Base-by-base conservation (phyloP, 2,888 invertebrate species). In the Tinea trinotella region DNA sequence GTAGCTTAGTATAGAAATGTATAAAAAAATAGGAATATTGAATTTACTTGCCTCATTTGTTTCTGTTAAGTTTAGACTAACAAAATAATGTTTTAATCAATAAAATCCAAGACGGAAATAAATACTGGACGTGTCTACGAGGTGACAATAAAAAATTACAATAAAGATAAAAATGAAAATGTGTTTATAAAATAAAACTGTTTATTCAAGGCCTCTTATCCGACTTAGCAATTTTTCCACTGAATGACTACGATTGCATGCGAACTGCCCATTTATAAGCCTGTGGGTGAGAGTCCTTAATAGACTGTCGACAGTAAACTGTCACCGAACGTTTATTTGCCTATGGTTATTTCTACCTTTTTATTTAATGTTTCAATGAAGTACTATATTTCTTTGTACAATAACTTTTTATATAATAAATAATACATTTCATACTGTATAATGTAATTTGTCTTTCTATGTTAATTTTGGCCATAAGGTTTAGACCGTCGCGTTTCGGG, bases 301-400 rank as follows among this genome's bases (percentile, higher is more conserved):
- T 82, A 84, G 83, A 68, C 79, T 67, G 84, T 63, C 74, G 85
- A 86, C 86, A 83, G 79, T 70, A 74, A 79, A 83, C 82, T 84
- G 86, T 85, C 85, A 76, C 75, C 71, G 63, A 62, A 59, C 71
- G 71, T 76, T 80, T 83, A 79, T 80, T 77, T 40, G 40, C 40
- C 13, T 40, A 40, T 40, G 13, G 30, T 7, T 30, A 7, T 30
- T 30, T 30, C 30, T 30, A 30, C 30, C 30, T 30, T 30, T 30
- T 10, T 7, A 30, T 30, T 10, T 10, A 30, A 30, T 30, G 30
- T 30, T 30, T 30, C 30, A 30, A 30, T 30, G n/a, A n/a, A n/a
- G 30, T 30, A 30, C n/a, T 10, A 30, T 30, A 4, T 30, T 30
- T 30, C 30, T 30, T 30, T 30, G 30, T n/a, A n/a, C 30, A 30